A percentile compares a stretch with the other conserved stretches of the same genome.
These are phyloP conservation scores for Micromussa lordhowensis DNA, from an alignment of 92 coral and sea anemone genomes.

Conservation along the genomic window DNA sequence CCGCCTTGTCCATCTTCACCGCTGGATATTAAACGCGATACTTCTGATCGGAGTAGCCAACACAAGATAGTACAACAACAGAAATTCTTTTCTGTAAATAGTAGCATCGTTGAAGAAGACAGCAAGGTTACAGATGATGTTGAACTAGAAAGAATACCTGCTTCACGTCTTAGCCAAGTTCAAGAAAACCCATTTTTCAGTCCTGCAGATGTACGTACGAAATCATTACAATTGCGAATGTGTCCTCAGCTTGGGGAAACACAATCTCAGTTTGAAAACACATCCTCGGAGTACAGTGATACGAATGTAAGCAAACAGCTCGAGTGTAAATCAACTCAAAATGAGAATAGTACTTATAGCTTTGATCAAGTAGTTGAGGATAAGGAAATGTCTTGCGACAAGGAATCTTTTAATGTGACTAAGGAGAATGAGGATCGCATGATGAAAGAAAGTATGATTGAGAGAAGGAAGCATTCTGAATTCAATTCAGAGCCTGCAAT, in stretches of 20 bases:
- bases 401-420: background rate
- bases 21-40: background rate
- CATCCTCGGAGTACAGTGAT: background rate
- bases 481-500: constrained; percentile 5
- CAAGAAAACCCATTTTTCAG: background rate
- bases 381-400: background rate
- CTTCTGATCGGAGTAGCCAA: background rate
- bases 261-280: constrained; percentile 16
- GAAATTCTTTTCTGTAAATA: background rate
- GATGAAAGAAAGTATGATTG: background rate
- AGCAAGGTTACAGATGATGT: background rate
- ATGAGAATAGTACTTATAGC: background rate
- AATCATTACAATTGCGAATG: background rate
- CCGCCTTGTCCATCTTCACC: constrained; percentile 81
- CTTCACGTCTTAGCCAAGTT: background rate
- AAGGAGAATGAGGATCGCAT: background rate
- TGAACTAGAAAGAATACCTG: background rate
- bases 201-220: background rate
- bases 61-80: background rate
- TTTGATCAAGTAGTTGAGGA: background rate
- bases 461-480: background rate
- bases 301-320: background rate
- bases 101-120: constrained; percentile 10
- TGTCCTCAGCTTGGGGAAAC: constrained; percentile 48
- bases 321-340: constrained; percentile 1